Evolutionary conservation across 2,888 invertebrate species (phyloP).

Genomic region (Erebia aethiops): DNA sequence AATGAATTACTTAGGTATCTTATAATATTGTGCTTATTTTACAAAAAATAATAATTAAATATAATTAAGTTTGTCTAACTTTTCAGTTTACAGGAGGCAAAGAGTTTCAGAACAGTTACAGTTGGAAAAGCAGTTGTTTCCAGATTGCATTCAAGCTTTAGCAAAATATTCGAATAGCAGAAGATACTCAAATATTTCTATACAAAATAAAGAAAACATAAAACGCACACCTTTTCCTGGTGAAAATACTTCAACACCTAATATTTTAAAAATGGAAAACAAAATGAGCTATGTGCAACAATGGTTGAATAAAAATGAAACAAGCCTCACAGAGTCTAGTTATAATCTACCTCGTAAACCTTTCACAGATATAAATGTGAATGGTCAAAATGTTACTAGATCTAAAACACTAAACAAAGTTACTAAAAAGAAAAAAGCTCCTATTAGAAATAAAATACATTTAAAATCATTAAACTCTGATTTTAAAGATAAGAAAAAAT

Average conservation of each 20-base stretch:
- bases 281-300: conserved; percentile 59
- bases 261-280: conserved; percentile 57
- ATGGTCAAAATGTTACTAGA: conserved; percentile 37
- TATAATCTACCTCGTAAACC: conserved; percentile 54
- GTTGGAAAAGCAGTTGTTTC: conserved; percentile 71
- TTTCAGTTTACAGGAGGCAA: conserved; percentile 61
- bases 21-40: background rate
- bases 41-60: background rate
- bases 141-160: conserved; percentile 72
- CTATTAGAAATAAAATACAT: conserved; percentile 34
- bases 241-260: conserved; percentile 50
- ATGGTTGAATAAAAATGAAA: conserved; percentile 63
- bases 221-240: conserved; percentile 51
- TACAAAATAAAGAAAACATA: conserved; percentile 56
- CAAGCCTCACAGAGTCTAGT: conserved; percentile 30
- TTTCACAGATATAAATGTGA: conserved; percentile 63
- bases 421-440: conserved; percentile 14
- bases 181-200: conserved; percentile 51
- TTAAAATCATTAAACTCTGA: conserved; percentile 26
- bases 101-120: conserved; percentile 64
- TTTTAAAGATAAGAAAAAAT: conserved; percentile 18
- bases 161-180: conserved; percentile 69
- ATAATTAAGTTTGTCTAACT: background rate
- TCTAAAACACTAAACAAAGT: conserved; percentile 15
- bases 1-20: background rate